Percentiles rank a stretch among this genome's conserved stretches.
These are phyloP conservation scores for Sussaba pulchella DNA, from an alignment of 2,888 invertebrate genomes.

Conservation along the genomic window DNA sequence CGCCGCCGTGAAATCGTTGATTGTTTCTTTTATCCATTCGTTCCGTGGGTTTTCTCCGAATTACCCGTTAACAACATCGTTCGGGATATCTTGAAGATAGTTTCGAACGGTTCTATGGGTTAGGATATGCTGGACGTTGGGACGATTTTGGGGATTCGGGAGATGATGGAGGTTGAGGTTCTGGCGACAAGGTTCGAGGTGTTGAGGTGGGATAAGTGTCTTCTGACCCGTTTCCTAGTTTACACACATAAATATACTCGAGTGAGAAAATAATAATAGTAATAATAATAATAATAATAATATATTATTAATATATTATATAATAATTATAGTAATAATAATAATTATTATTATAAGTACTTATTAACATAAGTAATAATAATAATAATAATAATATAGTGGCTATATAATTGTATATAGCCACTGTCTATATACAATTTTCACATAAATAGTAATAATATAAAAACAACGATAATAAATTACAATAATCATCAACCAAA, in stretches of 20 bases:
- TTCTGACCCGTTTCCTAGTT: constrained; percentile 10
- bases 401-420: no score
- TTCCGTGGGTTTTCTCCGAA: constrained; percentile 54
- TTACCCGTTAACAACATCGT: constrained; percentile 48
- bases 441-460: no score
- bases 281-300: no score
- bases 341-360: no score
- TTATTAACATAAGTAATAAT: no score
- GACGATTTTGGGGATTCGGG: constrained; percentile 50
- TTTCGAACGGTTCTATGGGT: neutral
- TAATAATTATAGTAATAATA: no score
- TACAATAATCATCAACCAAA: no score
- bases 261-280: no score
- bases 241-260: constrained; percentile 2
- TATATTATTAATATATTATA: no score
- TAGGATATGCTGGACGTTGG: constrained; percentile 43
- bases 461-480: no score
- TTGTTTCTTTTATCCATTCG: constrained; percentile 77
- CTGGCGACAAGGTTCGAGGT: constrained; percentile 44
- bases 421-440: no score
- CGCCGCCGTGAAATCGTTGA: constrained; percentile 81
- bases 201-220: constrained; percentile 57
- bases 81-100: constrained; percentile 15
- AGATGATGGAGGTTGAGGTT: constrained; percentile 23
- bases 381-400: no score